Base-by-base conservation (phyloP, 2,888 invertebrate genomes). In the Ptychoptera contaminata region DNA sequence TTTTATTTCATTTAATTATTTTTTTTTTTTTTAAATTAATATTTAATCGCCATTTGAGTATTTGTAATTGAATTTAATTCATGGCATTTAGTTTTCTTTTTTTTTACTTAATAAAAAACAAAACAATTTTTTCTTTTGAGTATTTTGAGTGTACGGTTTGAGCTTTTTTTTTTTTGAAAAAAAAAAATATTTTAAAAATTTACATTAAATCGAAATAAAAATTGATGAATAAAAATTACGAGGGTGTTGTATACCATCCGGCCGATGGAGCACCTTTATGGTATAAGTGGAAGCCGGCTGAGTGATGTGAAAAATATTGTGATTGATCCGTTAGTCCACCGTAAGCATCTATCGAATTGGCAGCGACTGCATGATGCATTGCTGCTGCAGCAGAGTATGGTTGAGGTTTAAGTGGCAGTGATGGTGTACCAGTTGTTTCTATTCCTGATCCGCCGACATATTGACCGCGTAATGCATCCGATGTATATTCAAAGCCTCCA, bases 351-450 rank as follows among this genome's bases (percentile, higher is more conserved):
- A 70, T 74, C 46, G 78, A 73, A 50, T 76, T 70, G 44, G 77
- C 68, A 16, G 76, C 52, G 8, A 67, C 65, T 39, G 69, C 65
- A 43, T 68, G 65, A 52, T 65, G 60, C 50, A 73, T 71, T 55
- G 70, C 68, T 47, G 76, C 73, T 42, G 79, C 71, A 30, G 79
- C 78, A 8, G 85, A 82, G 61, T 90, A 91, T 40, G 90, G 87
- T 62, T 91, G 91, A 23, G 91, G 91, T 61, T 91, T 91, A 46
- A 91, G 69, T 16, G 91, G 90, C 54, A 91, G 64, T 23, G 82
- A 73, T 52, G 76, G 74, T 11, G 76, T 68, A 7, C 71, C 74
- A 55, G 72, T 70, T 52, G 73, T 73, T 37, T 69, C 59, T 37
- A 61, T 49, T 49, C 74, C 63, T 55, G 75, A 60, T 59, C 72